phyloP scores from a whole-genome alignment of 2,113 vertebrate species.

The Catharus fuscescens region DNA sequence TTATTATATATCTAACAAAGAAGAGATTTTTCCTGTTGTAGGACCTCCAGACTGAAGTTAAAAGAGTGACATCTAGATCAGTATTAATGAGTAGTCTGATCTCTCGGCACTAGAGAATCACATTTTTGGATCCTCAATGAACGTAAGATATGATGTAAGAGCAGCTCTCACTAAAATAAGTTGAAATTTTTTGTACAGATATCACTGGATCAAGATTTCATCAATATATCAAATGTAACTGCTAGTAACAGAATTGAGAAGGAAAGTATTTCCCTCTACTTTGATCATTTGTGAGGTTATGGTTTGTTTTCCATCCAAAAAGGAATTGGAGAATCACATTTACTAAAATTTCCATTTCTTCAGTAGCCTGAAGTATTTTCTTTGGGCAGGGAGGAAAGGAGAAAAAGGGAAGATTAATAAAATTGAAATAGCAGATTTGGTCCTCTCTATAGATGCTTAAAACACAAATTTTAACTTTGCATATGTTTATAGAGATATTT shows the following conservation, averaged over 20 bases:
- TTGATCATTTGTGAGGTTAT: not conserved
- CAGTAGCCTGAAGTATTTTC: not conserved
- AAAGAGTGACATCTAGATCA: not conserved
- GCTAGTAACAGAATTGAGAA: not conserved
- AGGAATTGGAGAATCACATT: not conserved
- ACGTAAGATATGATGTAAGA: not conserved
- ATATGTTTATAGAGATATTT: not conserved
- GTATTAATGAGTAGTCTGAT: not conserved
- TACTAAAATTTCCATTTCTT: not conserved
- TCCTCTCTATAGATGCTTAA: not conserved
- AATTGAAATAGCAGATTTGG: not conserved
- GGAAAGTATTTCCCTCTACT: not conserved
- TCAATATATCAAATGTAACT: not conserved
- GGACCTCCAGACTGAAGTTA: not conserved
- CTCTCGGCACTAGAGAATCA: not conserved
- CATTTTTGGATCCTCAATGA: not conserved
- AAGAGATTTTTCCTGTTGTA: not conserved
- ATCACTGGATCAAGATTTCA: not conserved
- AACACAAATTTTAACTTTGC: not conserved
- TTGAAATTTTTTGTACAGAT: not conserved
- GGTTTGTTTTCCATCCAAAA: not conserved
- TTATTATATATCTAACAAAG: not conserved
- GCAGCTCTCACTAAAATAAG: not conserved
- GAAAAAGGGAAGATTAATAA: not conserved
- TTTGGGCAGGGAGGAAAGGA: not conserved